Conservation (phyloP, 2,888 invertebrate species). For the Erannis defoliaria region DNA sequence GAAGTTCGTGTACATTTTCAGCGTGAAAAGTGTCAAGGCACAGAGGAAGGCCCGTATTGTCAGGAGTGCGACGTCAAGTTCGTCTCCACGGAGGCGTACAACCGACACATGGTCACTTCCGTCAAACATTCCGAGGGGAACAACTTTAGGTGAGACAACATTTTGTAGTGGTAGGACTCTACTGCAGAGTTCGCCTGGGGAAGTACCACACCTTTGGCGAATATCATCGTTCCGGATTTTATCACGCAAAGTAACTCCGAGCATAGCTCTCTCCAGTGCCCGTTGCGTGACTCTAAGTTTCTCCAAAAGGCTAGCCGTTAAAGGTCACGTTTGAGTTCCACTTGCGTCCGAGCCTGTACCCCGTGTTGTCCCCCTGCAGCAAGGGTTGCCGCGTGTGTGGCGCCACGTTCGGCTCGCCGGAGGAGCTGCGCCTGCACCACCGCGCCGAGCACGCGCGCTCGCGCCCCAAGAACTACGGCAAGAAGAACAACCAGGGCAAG, state of each 20-base stretch:
- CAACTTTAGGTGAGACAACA: conserved; percentile 63
- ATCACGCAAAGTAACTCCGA: too few species aligned
- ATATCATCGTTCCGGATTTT: too few species aligned
- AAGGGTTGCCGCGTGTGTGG: conserved; percentile 76
- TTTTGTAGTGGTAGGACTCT: too few species aligned
- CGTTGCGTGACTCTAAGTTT: too few species aligned
- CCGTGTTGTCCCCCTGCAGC: conserved; percentile 46
- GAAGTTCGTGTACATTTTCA: conserved; percentile 30
- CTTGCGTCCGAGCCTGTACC: conserved; percentile 27
- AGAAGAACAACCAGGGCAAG: conserved; percentile 54
- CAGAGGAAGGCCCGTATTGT: conserved; percentile 65
- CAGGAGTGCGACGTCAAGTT: conserved; percentile 75
- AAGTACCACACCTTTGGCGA: too few species aligned
- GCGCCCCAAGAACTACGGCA: conserved; percentile 73
- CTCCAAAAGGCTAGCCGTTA: too few species aligned
- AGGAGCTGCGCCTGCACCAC: conserved; percentile 71
- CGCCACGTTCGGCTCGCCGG: conserved; percentile 62
- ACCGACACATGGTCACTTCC: conserved; percentile 77
- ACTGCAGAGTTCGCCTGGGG: too few species aligned
- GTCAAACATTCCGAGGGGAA: conserved; percentile 59
- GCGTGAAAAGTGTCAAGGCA: conserved; percentile 44
- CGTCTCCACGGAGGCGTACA: conserved; percentile 70
- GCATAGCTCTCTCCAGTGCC: too few species aligned
- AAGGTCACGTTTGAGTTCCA: too few species aligned
- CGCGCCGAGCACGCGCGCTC: conserved; percentile 68